Base-by-base conservation (phyloP, 1,140 invertebrate species). In the Pseudomyrmex sp. region DNA sequence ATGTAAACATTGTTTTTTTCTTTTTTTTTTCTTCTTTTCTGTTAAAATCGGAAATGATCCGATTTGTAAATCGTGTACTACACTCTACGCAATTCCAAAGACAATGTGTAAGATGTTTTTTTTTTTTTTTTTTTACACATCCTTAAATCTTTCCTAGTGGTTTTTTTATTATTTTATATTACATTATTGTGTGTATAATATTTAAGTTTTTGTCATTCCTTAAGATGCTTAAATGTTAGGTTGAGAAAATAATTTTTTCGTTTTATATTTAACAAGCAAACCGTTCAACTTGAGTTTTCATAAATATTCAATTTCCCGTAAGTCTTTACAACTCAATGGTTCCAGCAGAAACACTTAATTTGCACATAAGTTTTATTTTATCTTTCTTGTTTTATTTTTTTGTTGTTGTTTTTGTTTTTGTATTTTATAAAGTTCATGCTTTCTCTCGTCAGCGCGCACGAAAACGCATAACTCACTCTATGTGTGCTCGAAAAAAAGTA, bases 231-330 rank as follows among this genome's bases (percentile, higher is more conserved):
- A 94, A 86, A 91, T 87, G 85, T 93, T 93, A 94, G 79, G 89
- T 92, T 94, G 93, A 93, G 93, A 94, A 94, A 94, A 94, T 94
- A 94, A 93, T 91, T 94, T 86, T 91, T 90, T 91, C 89, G 89
- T 35, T 80, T 92, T 91, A 89, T 90, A 88, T 35, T 35, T 92
- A 91, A 90, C 83, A 92, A 92, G 90, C 87, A 89, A 87, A 84
- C 74, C 87, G 85, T 87, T 83, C 73, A 87, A 89, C 88, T 89
- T 86, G 82, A 83, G 84, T 82, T 62, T 85, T 62, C 85, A 86
- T 89, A 89, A 89, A 89, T 89, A 89, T 89, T 89, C 77, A 85
- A 74, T 84, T 89, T 86, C 44, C 58, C 66, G 82, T 86, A 88
- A 86, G 84, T 89, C 88, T 86, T 89, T 82, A 82, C 52, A 48